Evolutionary conservation across 2,888 invertebrate species (phyloP), one percentile per base, ranked within the genome.

Genomic region (Xanthia icteritia): DNA sequence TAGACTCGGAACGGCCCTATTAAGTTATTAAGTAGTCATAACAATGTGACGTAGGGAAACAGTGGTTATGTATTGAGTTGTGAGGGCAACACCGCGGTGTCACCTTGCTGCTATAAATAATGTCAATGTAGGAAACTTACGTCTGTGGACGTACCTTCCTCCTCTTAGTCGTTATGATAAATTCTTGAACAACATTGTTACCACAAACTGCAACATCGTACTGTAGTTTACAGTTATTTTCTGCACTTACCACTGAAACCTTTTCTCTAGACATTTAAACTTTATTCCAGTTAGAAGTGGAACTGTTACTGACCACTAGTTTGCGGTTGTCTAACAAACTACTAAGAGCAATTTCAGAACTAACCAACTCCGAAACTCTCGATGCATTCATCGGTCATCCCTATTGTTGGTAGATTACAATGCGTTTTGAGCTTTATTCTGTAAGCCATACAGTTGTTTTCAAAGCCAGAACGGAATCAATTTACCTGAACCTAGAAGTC

Each of bases 81-180:
- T 81, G 60, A 85, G 85, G 82, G 64, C 73, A 76, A 73, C 73
- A 81, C 64, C n/a, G 77, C 69, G 83, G 86, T 84, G 84, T 84
- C 84, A 84, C 83, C 86, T 86, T 85, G 76, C 79, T 42, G 48
- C 76, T 84, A 82, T 86, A 83, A 86, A 83, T 84, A 81, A 86
- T 65, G 20, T 42, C 48, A 45, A 54, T 80, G 58, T 70, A 76
- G 73, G 73, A 71, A 80, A 76, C 81, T 15, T 80, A 64, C 73
- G 58, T 72, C 68, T 63, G 20, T 48, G 48, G 58, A 64, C 42
- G 45, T 54, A 73, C 54, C 27, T 39, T 13, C 36, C 20, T 42
- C 15, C 36, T 17, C 67, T 51, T 17, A 31, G 27, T 58, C 17
- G 64, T 61, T 45, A 76, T 64, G 66, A 20, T 63, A 51, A 65